Conservation (phyloP, 1,140 invertebrate species). For the Andricus grossulariae region DNA sequence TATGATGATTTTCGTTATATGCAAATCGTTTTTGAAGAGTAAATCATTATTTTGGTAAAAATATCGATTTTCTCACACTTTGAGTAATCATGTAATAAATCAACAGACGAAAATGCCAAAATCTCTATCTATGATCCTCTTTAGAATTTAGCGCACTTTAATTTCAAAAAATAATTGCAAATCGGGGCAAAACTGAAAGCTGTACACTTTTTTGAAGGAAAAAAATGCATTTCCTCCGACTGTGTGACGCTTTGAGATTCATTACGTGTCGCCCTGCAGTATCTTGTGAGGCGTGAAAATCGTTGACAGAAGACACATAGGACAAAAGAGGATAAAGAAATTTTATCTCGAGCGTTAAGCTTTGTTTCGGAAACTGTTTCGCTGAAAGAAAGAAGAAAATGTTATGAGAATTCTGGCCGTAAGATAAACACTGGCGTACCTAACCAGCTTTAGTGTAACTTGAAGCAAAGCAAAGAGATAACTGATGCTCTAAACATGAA, state of each 20-base stretch:
- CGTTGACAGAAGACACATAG: neutral
- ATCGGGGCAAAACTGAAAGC: too few species aligned
- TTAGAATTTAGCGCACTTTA: too few species aligned
- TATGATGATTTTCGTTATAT: too few species aligned
- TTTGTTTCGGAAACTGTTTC: slow-evolving; percentile 25
- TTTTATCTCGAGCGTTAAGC: slow-evolving; percentile 9
- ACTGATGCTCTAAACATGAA: slow-evolving; percentile 13
- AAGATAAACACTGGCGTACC: slow-evolving; percentile 5
- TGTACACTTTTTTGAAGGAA: too few species aligned
- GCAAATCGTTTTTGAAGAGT: too few species aligned
- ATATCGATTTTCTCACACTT: too few species aligned
- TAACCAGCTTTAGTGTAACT: slow-evolving; percentile 6
- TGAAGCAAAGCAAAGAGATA: slow-evolving; percentile 18
- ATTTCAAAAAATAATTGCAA: too few species aligned
- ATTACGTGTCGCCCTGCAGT: neutral
- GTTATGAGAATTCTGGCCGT: slow-evolving; percentile 15
- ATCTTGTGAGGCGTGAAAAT: slow-evolving; percentile 5
- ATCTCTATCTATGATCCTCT: too few species aligned
- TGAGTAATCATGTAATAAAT: too few species aligned
- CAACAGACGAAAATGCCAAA: too few species aligned
- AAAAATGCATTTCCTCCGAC: too few species aligned
- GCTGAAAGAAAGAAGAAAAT: slow-evolving; percentile 8
- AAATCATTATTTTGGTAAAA: too few species aligned
- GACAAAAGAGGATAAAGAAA: slow-evolving; percentile 28
- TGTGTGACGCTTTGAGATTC: neutral